Percentiles rank a stretch among this genome's conserved stretches.
phyloP scores from a whole-genome alignment of 1,140 invertebrate species.

The Arion vulgaris region DNA sequence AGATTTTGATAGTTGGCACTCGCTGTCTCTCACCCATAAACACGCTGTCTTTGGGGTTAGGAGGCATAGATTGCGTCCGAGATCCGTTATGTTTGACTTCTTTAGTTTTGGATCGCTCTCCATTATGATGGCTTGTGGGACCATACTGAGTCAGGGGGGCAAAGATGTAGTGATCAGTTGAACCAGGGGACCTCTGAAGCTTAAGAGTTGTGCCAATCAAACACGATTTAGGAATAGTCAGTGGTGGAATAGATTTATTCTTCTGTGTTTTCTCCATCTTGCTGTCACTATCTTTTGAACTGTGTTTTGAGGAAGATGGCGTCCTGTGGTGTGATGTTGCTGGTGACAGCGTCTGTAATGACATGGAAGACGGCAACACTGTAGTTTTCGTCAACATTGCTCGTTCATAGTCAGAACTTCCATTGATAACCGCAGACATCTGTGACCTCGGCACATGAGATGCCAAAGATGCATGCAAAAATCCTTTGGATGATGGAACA shows the following conservation, averaged over 20 bases:
- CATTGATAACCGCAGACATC: constrained; percentile 9
- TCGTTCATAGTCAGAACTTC: neutral
- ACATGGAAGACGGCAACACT: neutral
- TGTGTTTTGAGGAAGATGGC: neutral
- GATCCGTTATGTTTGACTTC: constrained; percentile 16
- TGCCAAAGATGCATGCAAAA: constrained; percentile 16
- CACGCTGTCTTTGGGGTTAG: constrained; percentile 5
- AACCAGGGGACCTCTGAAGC: constrained; percentile 36
- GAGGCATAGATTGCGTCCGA: neutral
- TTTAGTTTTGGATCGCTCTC: neutral
- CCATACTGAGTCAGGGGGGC: neutral
- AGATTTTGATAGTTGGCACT: constrained; percentile 37
- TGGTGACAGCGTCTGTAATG: neutral
- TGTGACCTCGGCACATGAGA: constrained; percentile 1
- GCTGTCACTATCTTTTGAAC: neutral
- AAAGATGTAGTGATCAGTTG: constrained; percentile 35
- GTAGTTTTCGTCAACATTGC: neutral
- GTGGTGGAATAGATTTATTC: constrained; percentile 22
- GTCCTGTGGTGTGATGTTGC: neutral
- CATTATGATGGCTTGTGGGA: neutral
- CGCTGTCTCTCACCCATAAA: constrained; percentile 26
- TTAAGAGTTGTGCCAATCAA: constrained; percentile 28
- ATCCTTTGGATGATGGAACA: constrained; percentile 15
- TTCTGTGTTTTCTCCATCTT: constrained; percentile 6
- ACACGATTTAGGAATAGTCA: constrained; percentile 31